Base-by-base conservation (phyloP, 2,797 vertebrate genomes). In the Cyclopterus lumpus region DNA sequence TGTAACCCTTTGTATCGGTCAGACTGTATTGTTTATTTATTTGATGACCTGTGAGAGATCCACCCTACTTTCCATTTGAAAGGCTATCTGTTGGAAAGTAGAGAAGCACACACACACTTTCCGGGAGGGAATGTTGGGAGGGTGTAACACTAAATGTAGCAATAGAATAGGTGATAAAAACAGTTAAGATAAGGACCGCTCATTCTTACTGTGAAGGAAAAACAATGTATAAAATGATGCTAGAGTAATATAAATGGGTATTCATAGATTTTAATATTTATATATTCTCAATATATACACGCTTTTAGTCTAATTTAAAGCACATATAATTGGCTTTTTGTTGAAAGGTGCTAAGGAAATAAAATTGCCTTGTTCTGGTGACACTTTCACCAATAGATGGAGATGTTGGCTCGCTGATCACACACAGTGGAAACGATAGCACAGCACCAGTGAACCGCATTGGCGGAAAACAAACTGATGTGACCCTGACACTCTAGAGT, bases 371-470 rank as follows among this genome's bases (percentile, higher is more conserved):
- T 14, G 62, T 4, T 20, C 18, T 0, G 3, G 12, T 11, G 49
- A 48, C n/a, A 3, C 22, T 67, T 46, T 59, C 34, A 73, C 85
- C 92, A 93, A 58, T 42, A 92, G 92, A 63, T 88, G 92, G 91
- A 0, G 82, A 38, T 86, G 78, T 87, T 81, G 68, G 15, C 49
- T 81, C 59, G 65, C 57, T 57, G 15, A 74, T 82, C 8, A 20
- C 3, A 20, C 42, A 26, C 44, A n/a, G 2, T 26, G 22, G 24
- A 40, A 11, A 6, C 0, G 4, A 9, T 7, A 7, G 4, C 1
- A 8, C 22, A 24, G 8, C n/a, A 5, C 15, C 38, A 34, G 10
- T 5, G 22, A 1, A 2, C 20, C 60, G 9, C 34, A 15, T 1
- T 18, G 9, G 42, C 42, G 2, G 57, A 28, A 48, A 48, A 7